phyloP scores from a whole-genome alignment of 2,113 vertebrate species.

The Phrynosoma platyrhinos region DNA sequence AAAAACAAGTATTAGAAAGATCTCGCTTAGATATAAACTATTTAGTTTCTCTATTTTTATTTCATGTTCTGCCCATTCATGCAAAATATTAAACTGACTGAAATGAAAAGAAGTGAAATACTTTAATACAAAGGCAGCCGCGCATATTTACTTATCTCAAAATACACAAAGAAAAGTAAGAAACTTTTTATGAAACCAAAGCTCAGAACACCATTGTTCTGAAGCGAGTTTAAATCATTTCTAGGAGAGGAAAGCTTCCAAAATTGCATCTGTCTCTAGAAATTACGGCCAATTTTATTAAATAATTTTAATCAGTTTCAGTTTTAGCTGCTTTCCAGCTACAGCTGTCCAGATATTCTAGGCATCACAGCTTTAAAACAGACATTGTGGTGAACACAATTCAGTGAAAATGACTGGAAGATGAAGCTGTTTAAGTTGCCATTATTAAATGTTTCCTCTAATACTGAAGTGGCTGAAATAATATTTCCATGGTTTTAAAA shows the following conservation, averaged over 20 bases:
- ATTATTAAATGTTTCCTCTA: neutral
- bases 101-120: constrained; percentile 31
- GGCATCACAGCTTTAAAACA: neutral
- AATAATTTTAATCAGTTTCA: constrained; percentile 12
- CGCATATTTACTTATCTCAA: neutral
- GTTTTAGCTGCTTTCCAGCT: neutral
- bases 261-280: neutral
- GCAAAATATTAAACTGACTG: neutral
- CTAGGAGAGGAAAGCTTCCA: neutral
- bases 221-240: neutral
- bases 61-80: neutral
- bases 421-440: neutral
- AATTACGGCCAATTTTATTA: constrained; percentile 2
- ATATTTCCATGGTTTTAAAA: constrained; percentile 21
- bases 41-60: rapidly evolving
- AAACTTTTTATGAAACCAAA: neutral
- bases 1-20: neutral
- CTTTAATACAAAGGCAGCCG: constrained; percentile 16
- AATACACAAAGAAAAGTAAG: neutral
- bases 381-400: neutral
- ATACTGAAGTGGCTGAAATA: neutral
- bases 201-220: neutral
- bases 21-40: neutral
- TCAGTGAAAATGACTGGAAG: neutral
- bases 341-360: neutral